Evolutionary conservation across 2,797 vertebrate genomes (phyloP), one percentile per base, ranked within the genome.

Genomic region (Botia almorhae): DNA sequence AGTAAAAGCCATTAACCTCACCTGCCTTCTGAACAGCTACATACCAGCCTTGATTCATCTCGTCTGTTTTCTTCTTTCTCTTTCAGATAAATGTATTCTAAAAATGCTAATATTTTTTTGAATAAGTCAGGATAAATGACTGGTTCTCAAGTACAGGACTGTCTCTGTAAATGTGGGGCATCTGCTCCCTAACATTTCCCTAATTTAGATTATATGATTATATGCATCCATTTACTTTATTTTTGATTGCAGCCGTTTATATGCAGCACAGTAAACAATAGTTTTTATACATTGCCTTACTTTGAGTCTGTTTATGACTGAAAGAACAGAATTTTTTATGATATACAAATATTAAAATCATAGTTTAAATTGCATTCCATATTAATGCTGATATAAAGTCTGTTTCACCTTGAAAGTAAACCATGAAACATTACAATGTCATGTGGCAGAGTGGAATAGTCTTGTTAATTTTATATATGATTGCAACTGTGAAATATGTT

Each of bases 401-500:
- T 39, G 2, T n/a, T 1, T 79, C 14, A 48, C 77, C 29, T 72
- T 64, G 50, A 8, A 43, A 43, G 46, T 26, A 43, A 72, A 65
- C 14, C 60, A 19, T 72, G 11, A 64, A 65, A 50, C 7, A 46
- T 65, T 2, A 23, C 13, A 76, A 46, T 55, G 63, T 39, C 74
- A 70, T 48, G 46, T 36, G 7, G 1, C 14, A 10, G 21, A 11
- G 29, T 29, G 16, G 56, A 72, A 60, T 55, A 53, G 12, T 51
- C 69, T 39, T 6, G 1, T 50, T 29, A 56, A 61, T 43, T 53
- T 55, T 70, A 36, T 26, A 51, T 61, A 48, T 53, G 65, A 12
- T 78, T 29, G 50, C 51, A 68, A 75, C 78, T 65, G 77, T 81
- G 84, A 76, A 81, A 69, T 64, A 14, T 14, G 11, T 56, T 16